Percentiles rank a stretch among this genome's conserved stretches.
phyloP scores from a whole-genome alignment of 2,888 invertebrate species.

The Drosophila leonis region DNA sequence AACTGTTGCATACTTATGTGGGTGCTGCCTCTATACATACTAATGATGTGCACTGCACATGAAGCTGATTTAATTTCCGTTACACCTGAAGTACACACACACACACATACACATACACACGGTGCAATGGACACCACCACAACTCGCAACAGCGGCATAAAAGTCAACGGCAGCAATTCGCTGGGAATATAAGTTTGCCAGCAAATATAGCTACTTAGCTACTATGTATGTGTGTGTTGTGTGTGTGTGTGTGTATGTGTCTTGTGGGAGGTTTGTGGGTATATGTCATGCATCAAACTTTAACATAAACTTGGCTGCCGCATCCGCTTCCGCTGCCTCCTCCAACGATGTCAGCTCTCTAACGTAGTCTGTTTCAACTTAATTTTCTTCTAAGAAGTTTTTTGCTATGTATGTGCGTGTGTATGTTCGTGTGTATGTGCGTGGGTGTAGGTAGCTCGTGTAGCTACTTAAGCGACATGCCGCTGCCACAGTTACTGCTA shows the following conservation, averaged over 20 bases:
- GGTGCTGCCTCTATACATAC: constrained; percentile 61
- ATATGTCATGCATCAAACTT: constrained; percentile 75
- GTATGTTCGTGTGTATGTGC: background rate
- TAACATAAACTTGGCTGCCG: constrained; percentile 78
- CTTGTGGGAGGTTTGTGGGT: constrained; percentile 40
- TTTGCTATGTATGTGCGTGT: constrained; percentile 10
- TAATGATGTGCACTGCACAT: constrained; percentile 76
- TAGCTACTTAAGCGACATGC: constrained; percentile 58
- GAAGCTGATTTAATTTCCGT: constrained; percentile 78
- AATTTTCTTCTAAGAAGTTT: constrained; percentile 70
- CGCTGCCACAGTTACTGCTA: constrained; percentile 27
- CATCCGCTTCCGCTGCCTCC: constrained; percentile 72
- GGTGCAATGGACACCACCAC: constrained; percentile 68
- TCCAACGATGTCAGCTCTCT: constrained; percentile 34
- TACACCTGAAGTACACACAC: constrained; percentile 48
- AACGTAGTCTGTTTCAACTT: constrained; percentile 63
- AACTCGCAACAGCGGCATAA: constrained; percentile 65
- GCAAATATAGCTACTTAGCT: constrained; percentile 62
- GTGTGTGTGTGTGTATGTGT: constrained; percentile 22
- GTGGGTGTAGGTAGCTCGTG: constrained; percentile 34
- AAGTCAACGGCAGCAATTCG: constrained; percentile 65
- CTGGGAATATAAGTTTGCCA: constrained; percentile 56
- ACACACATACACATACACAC: constrained; percentile 5
- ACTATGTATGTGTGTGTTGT: constrained; percentile 15
- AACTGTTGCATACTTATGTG: constrained; percentile 60